Percentiles rank a stretch among this genome's conserved stretches.
Conservation (phyloP, 2,113 vertebrate species). For the Grantiella picta region DNA sequence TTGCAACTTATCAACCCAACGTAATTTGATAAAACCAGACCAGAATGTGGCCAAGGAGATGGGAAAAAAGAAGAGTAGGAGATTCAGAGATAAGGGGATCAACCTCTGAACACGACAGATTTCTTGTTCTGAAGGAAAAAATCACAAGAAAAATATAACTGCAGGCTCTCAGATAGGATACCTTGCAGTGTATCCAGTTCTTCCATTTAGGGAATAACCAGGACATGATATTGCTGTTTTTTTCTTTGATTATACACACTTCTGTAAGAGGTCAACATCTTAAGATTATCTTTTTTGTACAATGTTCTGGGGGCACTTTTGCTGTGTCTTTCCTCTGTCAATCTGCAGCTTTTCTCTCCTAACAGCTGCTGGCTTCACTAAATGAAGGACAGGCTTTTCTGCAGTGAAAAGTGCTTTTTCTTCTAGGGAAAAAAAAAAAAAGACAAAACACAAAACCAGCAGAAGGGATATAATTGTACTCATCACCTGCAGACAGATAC, state of each 20-base stretch:
- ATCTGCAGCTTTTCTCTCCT: neutral
- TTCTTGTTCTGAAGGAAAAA: neutral
- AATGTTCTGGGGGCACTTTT: neutral
- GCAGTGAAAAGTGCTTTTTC: neutral
- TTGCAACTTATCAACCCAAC: neutral
- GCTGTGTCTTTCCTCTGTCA: slow-evolving; percentile 1
- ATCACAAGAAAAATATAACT: neutral
- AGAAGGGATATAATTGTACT: neutral
- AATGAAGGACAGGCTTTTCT: slow-evolving; percentile 4
- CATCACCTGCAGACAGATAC: neutral
- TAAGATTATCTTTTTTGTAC: neutral
- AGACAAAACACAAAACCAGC: neutral
- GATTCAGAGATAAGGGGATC: neutral
- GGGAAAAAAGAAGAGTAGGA: neutral
- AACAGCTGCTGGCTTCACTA: neutral
- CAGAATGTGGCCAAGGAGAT: neutral
- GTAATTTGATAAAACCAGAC: neutral
- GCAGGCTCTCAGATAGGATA: neutral
- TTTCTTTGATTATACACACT: neutral
- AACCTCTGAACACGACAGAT: neutral
- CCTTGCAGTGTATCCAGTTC: neutral
- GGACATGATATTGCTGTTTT: neutral
- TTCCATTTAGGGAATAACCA: neutral
- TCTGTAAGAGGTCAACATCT: neutral
- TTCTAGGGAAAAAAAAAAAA: neutral